Percentiles rank a stretch among this genome's conserved stretches.
phyloP scores from a whole-genome alignment of 2,797 vertebrate species.

The Microctenopoma steveboyesi region DNA sequence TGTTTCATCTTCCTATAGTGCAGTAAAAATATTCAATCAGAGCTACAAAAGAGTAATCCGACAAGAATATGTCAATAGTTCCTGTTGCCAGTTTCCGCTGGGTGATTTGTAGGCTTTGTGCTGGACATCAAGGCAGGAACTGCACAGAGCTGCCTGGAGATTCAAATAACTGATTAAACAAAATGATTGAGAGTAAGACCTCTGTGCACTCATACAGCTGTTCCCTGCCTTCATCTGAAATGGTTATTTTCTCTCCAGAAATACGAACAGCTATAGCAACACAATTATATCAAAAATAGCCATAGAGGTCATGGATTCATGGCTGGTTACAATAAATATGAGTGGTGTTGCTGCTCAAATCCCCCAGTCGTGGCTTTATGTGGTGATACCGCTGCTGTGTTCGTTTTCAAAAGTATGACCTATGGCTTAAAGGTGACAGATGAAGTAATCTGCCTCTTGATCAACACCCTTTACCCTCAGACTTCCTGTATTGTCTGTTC shows the following conservation, averaged over 20 bases:
- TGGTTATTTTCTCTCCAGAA: conserved; percentile 38
- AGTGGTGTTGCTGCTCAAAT: conserved; percentile 35
- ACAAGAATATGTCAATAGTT: conserved; percentile 48
- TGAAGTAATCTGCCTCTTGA: conserved; percentile 58
- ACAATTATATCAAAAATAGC: conserved; percentile 38
- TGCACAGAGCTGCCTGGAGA: conserved; percentile 37
- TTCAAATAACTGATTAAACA: conserved; percentile 38
- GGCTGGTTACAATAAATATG: conserved; percentile 36
- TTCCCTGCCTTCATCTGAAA: conserved; percentile 38
- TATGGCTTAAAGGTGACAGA: conserved; percentile 63
- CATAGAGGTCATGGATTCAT: conserved; percentile 31
- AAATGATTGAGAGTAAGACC: conserved; percentile 25
- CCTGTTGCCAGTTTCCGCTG: conserved; percentile 33
- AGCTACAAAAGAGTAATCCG: conserved; percentile 45
- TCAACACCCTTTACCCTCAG: conserved; percentile 49
- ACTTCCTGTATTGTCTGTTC: conserved; percentile 50
- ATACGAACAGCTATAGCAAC: conserved; percentile 47
- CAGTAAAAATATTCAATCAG: conserved; percentile 28
- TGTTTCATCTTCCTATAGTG: conserved; percentile 49
- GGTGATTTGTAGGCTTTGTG: conserved; percentile 30
- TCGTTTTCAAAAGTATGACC: conserved; percentile 54
- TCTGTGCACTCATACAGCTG: conserved; percentile 32
- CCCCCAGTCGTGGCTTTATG: conserved; percentile 46
- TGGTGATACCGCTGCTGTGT: conserved; percentile 61
- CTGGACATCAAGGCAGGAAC: conserved; percentile 35